Base-by-base conservation (phyloP, 2,888 invertebrate species). In the Macrosoma leucophasiata region DNA sequence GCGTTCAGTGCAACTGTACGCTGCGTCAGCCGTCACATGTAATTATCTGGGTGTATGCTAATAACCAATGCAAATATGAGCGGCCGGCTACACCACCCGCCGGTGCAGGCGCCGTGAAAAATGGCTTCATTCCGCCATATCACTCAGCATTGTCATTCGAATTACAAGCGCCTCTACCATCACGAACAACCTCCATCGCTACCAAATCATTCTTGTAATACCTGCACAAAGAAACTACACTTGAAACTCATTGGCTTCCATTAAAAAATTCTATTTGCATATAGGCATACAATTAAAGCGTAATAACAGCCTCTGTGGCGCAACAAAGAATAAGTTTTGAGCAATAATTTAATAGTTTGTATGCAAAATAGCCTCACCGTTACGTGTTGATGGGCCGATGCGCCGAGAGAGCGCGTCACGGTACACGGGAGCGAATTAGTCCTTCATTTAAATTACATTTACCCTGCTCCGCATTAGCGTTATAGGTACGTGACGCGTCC, bases 311-410 rank as follows among this genome's bases (percentile, higher is more conserved):
- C 72, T 76, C 72, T 66, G 75, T 79, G 72, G 75, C 62, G 82
- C 72, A 82, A 81, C 81, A 78, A 72, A 78, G 82, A 82, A 81
- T 84, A 75, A 79, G 74, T 82, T 82, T 82, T 79, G 70, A 81
- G 81, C 77, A 84, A 81, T 84, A 81, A 84, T 81, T 77, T 81
- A 79, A 84, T 82, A 79, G 81, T 74, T 75, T 76, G 78, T 82
- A 84, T 82, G 82, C 81, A 84, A 84, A 84, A 82, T 78, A 81
- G 77, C 66, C 62, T 55, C 66, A 69, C 81, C 77, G 84, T 81
- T 82, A 81, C 73, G 71, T 77, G 81, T 72, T 77, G 79, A 79
- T 79, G 78, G 72, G 70, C 73, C 69, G 72, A 62, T 74, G 77
- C 71, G 67, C 64, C 60, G 68, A 67, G 70, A 72, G 74, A 73